These are phyloP conservation scores for Verasper variegatus DNA, from an alignment of 2,113 vertebrate species.

Conservation along the genomic window DNA sequence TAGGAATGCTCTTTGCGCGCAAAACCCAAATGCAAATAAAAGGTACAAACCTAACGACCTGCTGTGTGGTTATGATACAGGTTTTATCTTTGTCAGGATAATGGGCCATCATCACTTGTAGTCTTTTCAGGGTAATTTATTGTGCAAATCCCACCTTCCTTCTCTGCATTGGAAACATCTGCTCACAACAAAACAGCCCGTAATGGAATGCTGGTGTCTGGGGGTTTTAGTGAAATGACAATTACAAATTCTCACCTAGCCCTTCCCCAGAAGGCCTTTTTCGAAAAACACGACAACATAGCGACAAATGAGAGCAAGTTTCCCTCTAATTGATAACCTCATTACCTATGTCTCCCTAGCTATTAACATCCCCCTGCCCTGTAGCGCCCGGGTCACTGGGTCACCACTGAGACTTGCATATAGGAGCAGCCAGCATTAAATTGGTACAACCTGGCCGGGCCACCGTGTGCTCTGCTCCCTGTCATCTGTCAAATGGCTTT, in stretches of 20 bases:
- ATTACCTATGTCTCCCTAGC: conserved; percentile 64
- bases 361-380: conserved; percentile 55
- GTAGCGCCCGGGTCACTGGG: conserved; percentile 47
- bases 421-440: conserved; percentile 67
- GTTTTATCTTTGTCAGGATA: conserved; percentile 44
- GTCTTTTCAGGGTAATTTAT: conserved; percentile 49
- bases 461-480: conserved; percentile 30
- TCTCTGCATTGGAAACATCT: conserved; percentile 53
- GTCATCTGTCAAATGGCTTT: conserved; percentile 58
- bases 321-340: conserved; percentile 71
- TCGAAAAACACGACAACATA: conserved; percentile 54
- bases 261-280: conserved; percentile 39
- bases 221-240: conserved; percentile 52
- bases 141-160: conserved; percentile 36
- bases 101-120: conserved; percentile 48
- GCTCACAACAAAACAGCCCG: conserved; percentile 48
- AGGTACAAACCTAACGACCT: not conserved
- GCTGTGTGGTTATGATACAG: not conserved
- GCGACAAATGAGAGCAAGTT: conserved; percentile 63
- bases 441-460: conserved; percentile 62
- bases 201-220: conserved; percentile 37
- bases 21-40: conserved; percentile 23
- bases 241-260: conserved; percentile 46
- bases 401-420: conserved; percentile 56
- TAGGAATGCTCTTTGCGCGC: not conserved